Conservation (phyloP, 2,888 invertebrate genomes). For the Pyrrhia umbra region DNA sequence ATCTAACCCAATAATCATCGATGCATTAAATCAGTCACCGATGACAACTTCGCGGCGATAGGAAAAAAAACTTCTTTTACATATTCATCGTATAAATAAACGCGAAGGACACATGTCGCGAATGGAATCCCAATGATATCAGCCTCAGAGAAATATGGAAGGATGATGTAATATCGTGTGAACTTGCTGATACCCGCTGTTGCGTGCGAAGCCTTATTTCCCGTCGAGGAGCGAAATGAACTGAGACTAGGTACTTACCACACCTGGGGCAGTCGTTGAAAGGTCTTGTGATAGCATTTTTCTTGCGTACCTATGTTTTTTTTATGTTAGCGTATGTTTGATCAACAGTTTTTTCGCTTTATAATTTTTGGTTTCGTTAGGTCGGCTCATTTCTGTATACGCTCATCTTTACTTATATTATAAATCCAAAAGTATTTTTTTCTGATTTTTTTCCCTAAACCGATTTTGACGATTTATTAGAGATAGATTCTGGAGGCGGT, state of each 20-base stretch:
- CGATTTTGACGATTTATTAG: no score
- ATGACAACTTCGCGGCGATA: constrained; percentile 38
- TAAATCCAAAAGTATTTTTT: no score
- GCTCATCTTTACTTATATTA: no score
- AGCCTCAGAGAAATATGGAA: constrained; percentile 29
- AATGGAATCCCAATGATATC: constrained; percentile 51
- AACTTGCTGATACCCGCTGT: constrained; percentile 14
- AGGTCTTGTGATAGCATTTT: constrained; percentile 8
- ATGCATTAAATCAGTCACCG: constrained; percentile 26
- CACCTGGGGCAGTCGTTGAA: constrained; percentile 24
- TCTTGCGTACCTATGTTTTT: not conserved
- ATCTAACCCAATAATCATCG: not conserved
- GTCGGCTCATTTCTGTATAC: no score
- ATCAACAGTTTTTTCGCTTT: no score
- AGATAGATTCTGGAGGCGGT: no score
- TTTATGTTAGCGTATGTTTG: not conserved
- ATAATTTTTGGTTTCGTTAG: no score
- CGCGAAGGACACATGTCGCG: constrained; percentile 43
- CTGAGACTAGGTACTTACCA: constrained; percentile 16
- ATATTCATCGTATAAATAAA: constrained; percentile 44
- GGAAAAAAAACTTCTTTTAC: constrained; percentile 20
- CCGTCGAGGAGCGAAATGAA: constrained; percentile 19
- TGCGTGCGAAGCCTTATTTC: constrained; percentile 25
- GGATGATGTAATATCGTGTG: constrained; percentile 31
- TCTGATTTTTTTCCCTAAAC: no score